These are phyloP conservation scores for Diachrysia chrysitis DNA, from an alignment of 2,888 invertebrate genomes.

Conservation along the genomic window DNA sequence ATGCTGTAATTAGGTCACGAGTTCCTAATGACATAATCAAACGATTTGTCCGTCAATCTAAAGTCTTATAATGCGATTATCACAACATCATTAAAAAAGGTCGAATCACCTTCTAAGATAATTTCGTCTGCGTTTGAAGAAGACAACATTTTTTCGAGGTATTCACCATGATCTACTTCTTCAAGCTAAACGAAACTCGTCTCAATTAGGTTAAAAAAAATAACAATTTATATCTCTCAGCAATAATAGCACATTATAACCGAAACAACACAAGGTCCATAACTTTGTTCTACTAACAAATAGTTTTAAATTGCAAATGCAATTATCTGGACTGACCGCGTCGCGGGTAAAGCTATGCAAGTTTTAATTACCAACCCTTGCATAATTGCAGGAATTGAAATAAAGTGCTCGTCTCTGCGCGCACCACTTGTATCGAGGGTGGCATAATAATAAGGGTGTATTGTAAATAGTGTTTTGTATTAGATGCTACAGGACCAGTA, in stretches of 20 bases:
- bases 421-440: conserved; percentile 20
- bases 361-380: conserved; percentile 67
- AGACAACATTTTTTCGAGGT: no score
- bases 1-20: background rate
- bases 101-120: background rate
- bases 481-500: no score
- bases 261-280: conserved; percentile 43
- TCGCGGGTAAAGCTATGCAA: conserved; percentile 52
- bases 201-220: background rate
- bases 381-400: conserved; percentile 63
- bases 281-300: conserved; percentile 58
- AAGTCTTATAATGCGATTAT: background rate
- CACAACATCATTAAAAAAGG: background rate
- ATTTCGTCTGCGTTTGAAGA: background rate
- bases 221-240: background rate
- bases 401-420: conserved; percentile 42
- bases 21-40: background rate
- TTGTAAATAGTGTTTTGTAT: background rate
- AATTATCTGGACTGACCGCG: conserved; percentile 64
- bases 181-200: background rate
- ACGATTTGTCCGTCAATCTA: background rate
- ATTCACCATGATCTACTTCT: no score
- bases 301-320: conserved; percentile 75
- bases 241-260: conserved; percentile 25
- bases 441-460: conserved; percentile 11